Conservation (phyloP, 2,113 vertebrate genomes). For the Sander lucioperca region DNA sequence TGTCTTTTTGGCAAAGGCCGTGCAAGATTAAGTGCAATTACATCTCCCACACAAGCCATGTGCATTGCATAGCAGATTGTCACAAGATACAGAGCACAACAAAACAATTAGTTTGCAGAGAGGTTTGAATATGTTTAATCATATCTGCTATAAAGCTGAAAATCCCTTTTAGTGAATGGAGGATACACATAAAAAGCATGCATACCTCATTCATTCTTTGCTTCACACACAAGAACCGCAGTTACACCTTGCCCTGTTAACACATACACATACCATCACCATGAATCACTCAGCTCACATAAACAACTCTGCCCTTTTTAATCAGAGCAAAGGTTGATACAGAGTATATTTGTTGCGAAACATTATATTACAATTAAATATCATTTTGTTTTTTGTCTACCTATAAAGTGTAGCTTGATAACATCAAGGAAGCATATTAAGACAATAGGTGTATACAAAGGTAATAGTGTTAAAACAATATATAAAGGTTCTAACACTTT, state of each 20-base stretch:
- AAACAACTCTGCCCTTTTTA: not conserved
- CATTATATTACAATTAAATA: not conserved
- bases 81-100: not conserved
- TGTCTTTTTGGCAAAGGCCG: constrained; percentile 20
- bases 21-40: not conserved
- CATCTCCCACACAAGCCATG: not conserved
- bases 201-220: not conserved
- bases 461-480: not conserved
- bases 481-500: not conserved
- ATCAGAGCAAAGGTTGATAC: not conserved
- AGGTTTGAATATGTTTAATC: not conserved
- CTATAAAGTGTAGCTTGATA: not conserved
- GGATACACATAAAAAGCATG: not conserved
- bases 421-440: not conserved
- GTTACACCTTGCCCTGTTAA: constrained; percentile 16
- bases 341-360: not conserved
- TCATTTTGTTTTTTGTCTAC: not conserved
- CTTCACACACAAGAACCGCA: constrained; percentile 18
- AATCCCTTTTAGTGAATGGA: not conserved
- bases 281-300: constrained; percentile 19
- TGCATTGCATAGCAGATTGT: not conserved
- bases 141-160: not conserved
- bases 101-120: not conserved
- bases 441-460: not conserved
- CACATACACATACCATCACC: constrained; percentile 7